Base-by-base conservation (phyloP, 1,140 invertebrate genomes). In the Heliconius congener region DNA sequence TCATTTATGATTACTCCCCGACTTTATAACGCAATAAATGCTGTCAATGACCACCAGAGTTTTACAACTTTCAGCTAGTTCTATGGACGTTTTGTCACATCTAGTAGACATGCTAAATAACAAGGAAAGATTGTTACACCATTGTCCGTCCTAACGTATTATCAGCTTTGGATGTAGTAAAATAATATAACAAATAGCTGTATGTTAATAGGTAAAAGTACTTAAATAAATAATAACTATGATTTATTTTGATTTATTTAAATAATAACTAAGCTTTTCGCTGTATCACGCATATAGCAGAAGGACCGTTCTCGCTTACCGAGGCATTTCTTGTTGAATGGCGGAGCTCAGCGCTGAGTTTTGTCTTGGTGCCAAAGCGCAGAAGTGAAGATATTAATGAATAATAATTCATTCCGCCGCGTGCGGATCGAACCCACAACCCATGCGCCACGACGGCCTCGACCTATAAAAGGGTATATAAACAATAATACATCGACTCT, bases 11-110 rank as follows among this genome's bases (percentile, higher is more conserved):
- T 78, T 78, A 85, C 79, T 78, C 55, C 66, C 74, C 73, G 77
- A 66, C 71, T 86, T 86, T 86, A 85, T 82, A 80, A 74, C 76
- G 82, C 74, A 74, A 77, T 86, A 86, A 86, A 86, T 73, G 74
- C 74, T 77, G 79, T 75, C 76, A 81, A 74, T 86, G 81, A 74
- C 83, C 84, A 86, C 81, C 81, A 76, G 73, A 82, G 81, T 76
- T 86, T 86, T 86, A 86, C 83, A 75, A 75, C 78, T 39, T 71
- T 72, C 80, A 79, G 76, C 74, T 77, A 74, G 78, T 76, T 82
- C 72, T 77, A 79, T 82, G 73, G 79, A 80, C 55, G 77, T 84
- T 82, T 82, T 82, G 84, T 84, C 83, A 83, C 80, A 52, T 78
- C 77, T 82, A 82, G 80, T 83, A 78, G 76, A 79, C 75, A 73